Base-by-base conservation (phyloP, 2,888 invertebrate species). In the Romanomermis culicivorax region DNA sequence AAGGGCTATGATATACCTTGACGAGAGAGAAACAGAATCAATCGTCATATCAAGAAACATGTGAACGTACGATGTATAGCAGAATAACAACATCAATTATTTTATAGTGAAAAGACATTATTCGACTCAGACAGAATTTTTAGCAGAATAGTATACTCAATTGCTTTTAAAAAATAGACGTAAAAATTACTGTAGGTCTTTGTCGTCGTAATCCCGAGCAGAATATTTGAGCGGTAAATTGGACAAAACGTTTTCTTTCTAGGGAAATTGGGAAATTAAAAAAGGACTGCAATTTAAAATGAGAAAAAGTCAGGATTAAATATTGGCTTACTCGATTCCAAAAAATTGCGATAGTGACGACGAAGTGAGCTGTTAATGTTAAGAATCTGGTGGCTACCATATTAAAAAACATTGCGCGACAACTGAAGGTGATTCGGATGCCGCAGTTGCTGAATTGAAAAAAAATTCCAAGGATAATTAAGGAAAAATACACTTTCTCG, bases 301-400 rank as follows among this genome's bases (percentile, higher is more conserved):
- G 17, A 36, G 36, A 17, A 36, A 36, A 11, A 36, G 17, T 36
- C n/a, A n/a, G n/a, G n/a, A n/a, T n/a, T n/a, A n/a, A n/a, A n/a
- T n/a, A n/a, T n/a, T n/a, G n/a, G n/a, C 72, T 76, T 77, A 71
- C 74, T 74, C 75, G 75, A 68, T 76, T 75, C 78, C 80, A 81
- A 75, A 82, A 70, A 61, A 82, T 72, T 57, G 79, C 76, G 56
- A 79, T 74, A 52, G 78, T 73, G 60, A 82, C 76, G 57, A 78
- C 77, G 54, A 82, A 73, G 70, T 83, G 82, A 53, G 80, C 79
- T 58, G 79, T 71, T 52, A 82, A 73, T 58, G 78, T 77, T 60
- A 82, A 70, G 71, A 82, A 83, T 61, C 81, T 75, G 55, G 80
- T 78, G 59, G 82, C 80, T 60, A 72, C 65, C 17, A 72, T 60